Evolutionary conservation across 2,113 vertebrate genomes (phyloP).

Genomic region (Sorex araneus): DNA sequence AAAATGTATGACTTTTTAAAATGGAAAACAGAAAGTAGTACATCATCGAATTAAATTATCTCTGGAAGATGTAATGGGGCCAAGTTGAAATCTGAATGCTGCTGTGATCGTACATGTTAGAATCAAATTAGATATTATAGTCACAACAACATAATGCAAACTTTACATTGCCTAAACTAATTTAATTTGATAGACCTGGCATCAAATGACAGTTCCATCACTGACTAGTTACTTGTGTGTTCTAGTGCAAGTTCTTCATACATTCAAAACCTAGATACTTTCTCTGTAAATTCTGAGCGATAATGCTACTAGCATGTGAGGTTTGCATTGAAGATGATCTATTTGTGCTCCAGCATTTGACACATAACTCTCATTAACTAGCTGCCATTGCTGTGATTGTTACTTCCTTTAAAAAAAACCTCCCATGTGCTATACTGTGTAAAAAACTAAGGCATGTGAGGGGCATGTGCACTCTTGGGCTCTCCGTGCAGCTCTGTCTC

Average conservation of each 20-base stretch:
- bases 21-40: neutral
- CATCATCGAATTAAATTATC: neutral
- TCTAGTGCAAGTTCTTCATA: neutral
- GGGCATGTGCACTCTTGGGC: too few relatives aligned
- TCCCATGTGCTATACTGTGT: fast-evolving
- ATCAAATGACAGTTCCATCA: neutral
- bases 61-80: neutral
- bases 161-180: neutral
- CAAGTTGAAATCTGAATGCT: conserved; percentile 2
- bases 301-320: too few relatives aligned
- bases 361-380: neutral
- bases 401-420: neutral
- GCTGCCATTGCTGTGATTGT: neutral
- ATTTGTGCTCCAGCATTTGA: too few relatives aligned
- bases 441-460: too few relatives aligned
- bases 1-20: neutral
- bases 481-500: too few relatives aligned
- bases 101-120: neutral
- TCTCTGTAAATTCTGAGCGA: neutral
- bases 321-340: neutral
- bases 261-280: neutral
- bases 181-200: neutral
- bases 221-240: neutral
- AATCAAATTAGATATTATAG: neutral
- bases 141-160: conserved; percentile 17